Evolutionary conservation across 2,113 vertebrate species (phyloP).

Genomic region (Actinemys pallida): DNA sequence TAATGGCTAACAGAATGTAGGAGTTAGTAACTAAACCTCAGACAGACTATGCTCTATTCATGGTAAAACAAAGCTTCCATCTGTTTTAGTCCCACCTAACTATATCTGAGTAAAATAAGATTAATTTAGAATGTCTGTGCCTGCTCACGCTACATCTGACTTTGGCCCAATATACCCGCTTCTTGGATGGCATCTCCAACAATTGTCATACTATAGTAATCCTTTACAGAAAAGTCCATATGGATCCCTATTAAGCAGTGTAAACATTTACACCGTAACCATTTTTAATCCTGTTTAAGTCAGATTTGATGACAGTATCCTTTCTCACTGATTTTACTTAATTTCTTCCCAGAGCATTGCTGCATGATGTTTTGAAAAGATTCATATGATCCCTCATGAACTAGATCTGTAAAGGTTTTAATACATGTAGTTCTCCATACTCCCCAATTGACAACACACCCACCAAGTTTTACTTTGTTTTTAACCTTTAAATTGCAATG

Average conservation of each 20-base stretch:
- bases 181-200: background rate
- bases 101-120: background rate
- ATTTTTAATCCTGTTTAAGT: background rate
- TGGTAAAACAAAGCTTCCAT: constrained; percentile 10
- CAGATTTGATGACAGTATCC: background rate
- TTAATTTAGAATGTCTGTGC: background rate
- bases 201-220: background rate
- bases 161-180: rapidly evolving
- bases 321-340: background rate
- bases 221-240: background rate
- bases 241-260: background rate
- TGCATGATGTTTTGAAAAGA: background rate
- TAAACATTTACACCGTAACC: background rate
- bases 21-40: background rate
- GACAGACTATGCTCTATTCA: background rate
- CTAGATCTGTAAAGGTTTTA: background rate
- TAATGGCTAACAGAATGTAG: background rate
- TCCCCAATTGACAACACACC: background rate
- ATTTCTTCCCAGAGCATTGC: background rate
- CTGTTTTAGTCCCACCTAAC: background rate
- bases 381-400: background rate
- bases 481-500: background rate
- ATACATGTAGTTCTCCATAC: background rate
- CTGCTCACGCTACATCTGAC: background rate
- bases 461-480: rapidly evolving